Conservation (phyloP, 2,797 vertebrate species). For the Sardinella longiceps region DNA sequence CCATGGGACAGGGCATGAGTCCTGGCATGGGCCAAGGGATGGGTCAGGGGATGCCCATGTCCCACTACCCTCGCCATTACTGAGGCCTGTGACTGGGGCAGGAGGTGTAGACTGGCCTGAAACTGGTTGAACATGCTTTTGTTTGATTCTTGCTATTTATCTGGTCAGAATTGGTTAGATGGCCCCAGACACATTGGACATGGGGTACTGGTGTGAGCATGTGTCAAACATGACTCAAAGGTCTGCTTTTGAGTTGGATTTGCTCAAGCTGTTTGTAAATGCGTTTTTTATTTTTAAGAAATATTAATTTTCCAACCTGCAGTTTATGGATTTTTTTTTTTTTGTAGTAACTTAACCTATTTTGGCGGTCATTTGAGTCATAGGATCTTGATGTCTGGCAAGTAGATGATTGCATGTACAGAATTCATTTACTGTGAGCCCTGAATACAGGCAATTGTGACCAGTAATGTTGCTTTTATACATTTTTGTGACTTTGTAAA, state of each 20-base stretch:
- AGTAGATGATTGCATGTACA: slow-evolving; percentile 41
- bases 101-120: background rate
- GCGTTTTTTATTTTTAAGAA: slow-evolving; percentile 10
- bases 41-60: slow-evolving; percentile 69
- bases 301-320: no score
- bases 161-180: background rate
- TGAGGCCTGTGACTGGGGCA: slow-evolving; percentile 50
- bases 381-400: background rate
- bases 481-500: slow-evolving; percentile 44
- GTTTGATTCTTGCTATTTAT: slow-evolving; percentile 40
- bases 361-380: background rate
- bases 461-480: slow-evolving; percentile 45
- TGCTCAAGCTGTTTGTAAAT: background rate
- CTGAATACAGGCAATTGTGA: slow-evolving; percentile 51
- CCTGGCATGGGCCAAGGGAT: slow-evolving; percentile 64
- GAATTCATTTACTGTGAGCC: slow-evolving; percentile 44
- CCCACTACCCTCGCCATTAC: slow-evolving; percentile 90
- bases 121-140: background rate
- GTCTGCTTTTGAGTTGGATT: background rate
- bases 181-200: background rate
- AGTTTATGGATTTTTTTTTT: no score
- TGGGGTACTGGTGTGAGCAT: background rate
- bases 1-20: slow-evolving; percentile 61
- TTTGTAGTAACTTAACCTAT: background rate
- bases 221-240: background rate